Evolutionary conservation across 1,140 invertebrate genomes (phyloP), one percentile per base, ranked within the genome.

Genomic region (Pentalonia nigronervosa): DNA sequence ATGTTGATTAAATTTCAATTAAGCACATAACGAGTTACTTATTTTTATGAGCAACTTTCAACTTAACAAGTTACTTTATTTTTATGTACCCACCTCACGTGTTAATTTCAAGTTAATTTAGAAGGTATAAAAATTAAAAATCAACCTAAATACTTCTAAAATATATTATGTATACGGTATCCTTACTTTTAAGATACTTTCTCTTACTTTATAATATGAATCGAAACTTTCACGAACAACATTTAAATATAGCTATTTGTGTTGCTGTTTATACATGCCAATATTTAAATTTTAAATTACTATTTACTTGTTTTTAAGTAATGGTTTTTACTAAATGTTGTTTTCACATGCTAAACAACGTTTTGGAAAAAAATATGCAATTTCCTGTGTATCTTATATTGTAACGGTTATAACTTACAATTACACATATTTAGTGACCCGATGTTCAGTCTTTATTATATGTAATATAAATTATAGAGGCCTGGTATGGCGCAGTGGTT

Each of bases 11-110:
- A 67, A 67, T 67, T 67, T 67, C 9, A 67, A 67, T 76, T 76
- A 76, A n/a, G 30, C n/a, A n/a, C 60, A 76, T 76, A 76, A 76
- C 30, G 60, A 76, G n/a, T 76, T 76, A 76, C n/a, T 76, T n/a
- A n/a, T 76, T 76, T n/a, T 76, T 76, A 6, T n/a, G 60, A 76
- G 60, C 14, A 76, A 76, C 30, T 76, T n/a, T 76, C 14, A 76
- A 76, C 14, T 76, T 76, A 23, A 76, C 30, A 76, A 76, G 60
- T 76, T 14, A 76, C 4, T 17, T 76, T 76, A 41, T 41, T n/a
- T n/a, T 76, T 76, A 76, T 76, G 30, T 14, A 76, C 14, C n/a
- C 30, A 76, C 14, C 30, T 76, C 60, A 76, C 60, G 60, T 76
- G 60, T 76, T 76, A 76, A 20, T 76, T 76, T 76, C 14, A n/a